Percentiles rank a stretch among this genome's conserved stretches.
phyloP scores from a whole-genome alignment of 2,113 vertebrate species.

The Gorilla gorilla region DNA sequence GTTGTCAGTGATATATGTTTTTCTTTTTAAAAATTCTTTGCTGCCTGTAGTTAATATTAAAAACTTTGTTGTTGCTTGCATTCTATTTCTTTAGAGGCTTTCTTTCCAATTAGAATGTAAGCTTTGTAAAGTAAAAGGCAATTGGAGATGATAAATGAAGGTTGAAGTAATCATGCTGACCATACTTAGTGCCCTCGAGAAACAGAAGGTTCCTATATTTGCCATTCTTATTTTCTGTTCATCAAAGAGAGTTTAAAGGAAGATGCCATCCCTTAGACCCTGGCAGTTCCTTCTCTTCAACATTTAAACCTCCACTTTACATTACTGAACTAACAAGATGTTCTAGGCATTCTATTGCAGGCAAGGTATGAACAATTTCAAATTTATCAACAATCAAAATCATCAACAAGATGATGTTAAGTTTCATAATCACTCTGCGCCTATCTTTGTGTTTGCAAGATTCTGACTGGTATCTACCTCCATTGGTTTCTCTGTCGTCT shows the following conservation, averaged over 20 bases:
- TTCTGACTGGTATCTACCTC: neutral
- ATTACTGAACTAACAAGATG: neutral
- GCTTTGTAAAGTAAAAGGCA: neutral
- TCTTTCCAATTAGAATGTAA: neutral
- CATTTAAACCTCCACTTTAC: neutral
- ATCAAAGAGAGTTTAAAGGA: neutral
- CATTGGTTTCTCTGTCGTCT: neutral
- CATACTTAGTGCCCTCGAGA: neutral
- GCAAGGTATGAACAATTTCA: neutral
- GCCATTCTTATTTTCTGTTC: neutral
- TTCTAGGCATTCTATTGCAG: neutral
- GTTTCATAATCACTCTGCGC: neutral
- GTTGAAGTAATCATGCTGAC: neutral
- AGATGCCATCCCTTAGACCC: neutral
- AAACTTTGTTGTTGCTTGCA: neutral
- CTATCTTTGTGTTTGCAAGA: neutral
- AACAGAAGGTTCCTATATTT: neutral
- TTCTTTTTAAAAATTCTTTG: neutral
- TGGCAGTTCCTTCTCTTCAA: neutral
- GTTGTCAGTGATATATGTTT: neutral
- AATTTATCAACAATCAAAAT: neutral
- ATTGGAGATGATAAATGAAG: neutral
- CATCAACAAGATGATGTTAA: neutral
- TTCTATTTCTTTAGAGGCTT: neutral
- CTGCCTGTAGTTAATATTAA: neutral